Percentiles rank a stretch among this genome's conserved stretches.
Conservation (phyloP, 2,888 invertebrate genomes). For the Noctua comes region DNA sequence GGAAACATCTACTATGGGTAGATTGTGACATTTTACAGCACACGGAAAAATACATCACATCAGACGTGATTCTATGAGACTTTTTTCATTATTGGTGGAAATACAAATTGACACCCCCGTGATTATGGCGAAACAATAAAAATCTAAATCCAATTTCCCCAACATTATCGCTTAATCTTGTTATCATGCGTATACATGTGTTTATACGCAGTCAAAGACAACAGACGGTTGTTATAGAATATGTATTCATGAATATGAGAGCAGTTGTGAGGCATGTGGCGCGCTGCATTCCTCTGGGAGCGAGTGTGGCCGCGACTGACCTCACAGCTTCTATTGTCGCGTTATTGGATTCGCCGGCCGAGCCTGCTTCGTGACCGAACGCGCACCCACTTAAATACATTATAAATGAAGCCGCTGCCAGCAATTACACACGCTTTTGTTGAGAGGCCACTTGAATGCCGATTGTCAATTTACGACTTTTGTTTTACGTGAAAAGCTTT, state of each 20-base stretch:
- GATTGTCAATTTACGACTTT: conserved; percentile 33
- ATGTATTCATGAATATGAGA: conserved; percentile 74
- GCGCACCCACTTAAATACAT: conserved; percentile 70
- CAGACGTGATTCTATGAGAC: too few species aligned
- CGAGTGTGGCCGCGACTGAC: conserved; percentile 64
- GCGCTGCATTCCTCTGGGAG: conserved; percentile 68
- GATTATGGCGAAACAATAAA: neutral
- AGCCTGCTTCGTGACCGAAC: conserved; percentile 67
- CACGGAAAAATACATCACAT: neutral
- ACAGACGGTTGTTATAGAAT: conserved; percentile 65
- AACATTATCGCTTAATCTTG: neutral
- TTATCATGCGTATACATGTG: too few species aligned
- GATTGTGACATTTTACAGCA: neutral
- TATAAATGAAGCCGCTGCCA: conserved; percentile 68
- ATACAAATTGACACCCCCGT: neutral
- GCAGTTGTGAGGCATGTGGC: conserved; percentile 62
- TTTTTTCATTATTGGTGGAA: neutral
- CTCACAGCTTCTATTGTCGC: conserved; percentile 67
- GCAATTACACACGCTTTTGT: conserved; percentile 64
- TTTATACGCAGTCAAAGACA: conserved; percentile 37
- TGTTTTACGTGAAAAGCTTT: conserved; percentile 9
- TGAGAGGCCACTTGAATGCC: conserved; percentile 16
- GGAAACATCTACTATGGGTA: neutral
- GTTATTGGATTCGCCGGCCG: conserved; percentile 77
- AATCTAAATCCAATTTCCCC: neutral